Evolutionary conservation across 2,797 vertebrate species (phyloP), one percentile per base, ranked within the genome.

Genomic region (Hozukius guyotensis): DNA sequence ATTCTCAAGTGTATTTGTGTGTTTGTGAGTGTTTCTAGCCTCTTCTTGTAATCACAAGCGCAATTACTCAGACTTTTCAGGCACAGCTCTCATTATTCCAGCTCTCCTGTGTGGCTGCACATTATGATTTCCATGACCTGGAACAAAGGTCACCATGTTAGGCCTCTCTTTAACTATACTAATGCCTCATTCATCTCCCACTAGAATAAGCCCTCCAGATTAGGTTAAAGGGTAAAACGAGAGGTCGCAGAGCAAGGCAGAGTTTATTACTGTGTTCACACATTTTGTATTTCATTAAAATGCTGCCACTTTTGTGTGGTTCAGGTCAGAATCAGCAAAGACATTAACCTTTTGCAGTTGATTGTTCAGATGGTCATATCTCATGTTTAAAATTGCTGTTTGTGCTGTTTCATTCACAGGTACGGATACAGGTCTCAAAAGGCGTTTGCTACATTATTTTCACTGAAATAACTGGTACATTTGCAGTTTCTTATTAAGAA

Each of bases 241-340:
- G 42, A 84, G 73, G 61, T 83, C 60, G 68, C 12, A 65, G 66
- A 29, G 56, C 29, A 46, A 61, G 4, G n/a, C 31, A n/a, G 14
- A 52, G 3, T 36, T 80, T 49, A 71, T 65, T 56, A 42, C 34
- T 75, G 49, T 27, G 22, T 27, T 68, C 62, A 42, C 64, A 70
- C 20, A 53, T 52, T 78, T 80, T 81, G 66, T 32, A 42, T 61
- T 75, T 80, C 60, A 81, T 84, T 88, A 77, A 82, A 80, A 64
- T 42, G 10, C 34, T 12, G 56, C 38, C 2, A 22, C 25, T 20
- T 67, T 31, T 53, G 61, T 71, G 34, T 7, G 49, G 32, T 73
- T 71, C 27, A 34, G 60, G 59, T 73, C 49, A 65, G 29, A 72
- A 77, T 70, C 66, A 57, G 63, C 29, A 75, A 63, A 42, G 4